A percentile compares a stretch with the other conserved stretches of the same genome.
phyloP scores from a whole-genome alignment of 1,140 invertebrate species.

The Lasioglossum baleicum region DNA sequence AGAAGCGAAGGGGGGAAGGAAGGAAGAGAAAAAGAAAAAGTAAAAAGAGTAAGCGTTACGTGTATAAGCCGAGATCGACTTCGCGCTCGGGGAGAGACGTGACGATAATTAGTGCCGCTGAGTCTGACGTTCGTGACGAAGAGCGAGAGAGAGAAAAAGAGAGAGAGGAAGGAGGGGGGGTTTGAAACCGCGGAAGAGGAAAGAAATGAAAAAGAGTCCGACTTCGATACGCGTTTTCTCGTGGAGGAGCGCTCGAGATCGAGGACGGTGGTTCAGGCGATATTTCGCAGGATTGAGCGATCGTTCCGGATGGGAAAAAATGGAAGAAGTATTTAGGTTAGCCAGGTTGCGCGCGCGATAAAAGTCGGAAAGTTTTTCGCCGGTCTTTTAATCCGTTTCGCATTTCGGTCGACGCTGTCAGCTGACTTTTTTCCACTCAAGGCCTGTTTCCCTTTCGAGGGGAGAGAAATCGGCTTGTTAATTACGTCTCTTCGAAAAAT shows the following conservation, averaged over 20 bases:
- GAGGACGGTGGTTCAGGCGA: background rate
- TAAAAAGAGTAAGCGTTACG: slow-evolving; percentile 15
- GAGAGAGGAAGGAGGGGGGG: no score
- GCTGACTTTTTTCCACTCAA: no score
- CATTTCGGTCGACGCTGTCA: background rate
- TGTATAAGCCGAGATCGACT: slow-evolving; percentile 29
- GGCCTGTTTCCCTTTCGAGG: no score
- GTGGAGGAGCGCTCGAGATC: background rate
- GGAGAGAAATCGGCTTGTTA: no score
- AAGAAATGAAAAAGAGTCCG: no score
- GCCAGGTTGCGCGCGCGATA: background rate
- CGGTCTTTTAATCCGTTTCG: background rate
- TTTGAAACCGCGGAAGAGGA: no score
- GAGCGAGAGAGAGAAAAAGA: background rate
- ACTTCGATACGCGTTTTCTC: no score
- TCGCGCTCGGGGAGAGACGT: slow-evolving; percentile 23
- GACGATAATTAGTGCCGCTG: slow-evolving; percentile 44
- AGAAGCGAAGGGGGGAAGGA: no score
- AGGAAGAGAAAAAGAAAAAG: background rate
- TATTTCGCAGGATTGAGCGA: background rate
- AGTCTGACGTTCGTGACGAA: background rate
- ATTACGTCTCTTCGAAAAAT: no score
- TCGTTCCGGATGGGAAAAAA: background rate
- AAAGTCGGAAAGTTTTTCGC: background rate
- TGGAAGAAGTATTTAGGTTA: background rate